Percentiles rank a stretch among this genome's conserved stretches.
Evolutionary conservation across 2,113 vertebrate species (phyloP).

Genomic region (Brachionichthys hirsutus): DNA sequence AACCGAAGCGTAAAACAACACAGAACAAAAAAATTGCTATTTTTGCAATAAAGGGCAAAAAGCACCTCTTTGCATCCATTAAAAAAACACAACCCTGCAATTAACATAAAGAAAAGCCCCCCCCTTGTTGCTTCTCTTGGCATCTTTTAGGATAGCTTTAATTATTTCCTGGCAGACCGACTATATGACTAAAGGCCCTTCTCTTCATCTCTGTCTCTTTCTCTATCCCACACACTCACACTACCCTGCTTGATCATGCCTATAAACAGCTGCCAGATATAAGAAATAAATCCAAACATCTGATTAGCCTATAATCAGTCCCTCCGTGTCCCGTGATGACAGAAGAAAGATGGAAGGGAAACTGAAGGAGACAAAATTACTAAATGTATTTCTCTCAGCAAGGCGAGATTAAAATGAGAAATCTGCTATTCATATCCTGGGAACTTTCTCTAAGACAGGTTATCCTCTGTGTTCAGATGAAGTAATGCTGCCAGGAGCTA

Average conservation of each 20-base stretch:
- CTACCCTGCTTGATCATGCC: conserved; percentile 15
- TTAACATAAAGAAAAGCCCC: conserved; percentile 76
- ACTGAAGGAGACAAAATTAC: conserved; percentile 3
- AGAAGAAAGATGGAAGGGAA: conserved; percentile 1
- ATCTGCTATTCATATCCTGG: not conserved
- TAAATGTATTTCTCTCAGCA: not conserved
- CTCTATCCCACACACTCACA: conserved; percentile 3
- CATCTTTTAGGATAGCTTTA: conserved; percentile 66
- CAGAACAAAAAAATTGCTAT: conserved; percentile 78
- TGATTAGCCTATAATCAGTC: conserved; percentile 49
- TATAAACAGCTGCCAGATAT: conserved; percentile 36
- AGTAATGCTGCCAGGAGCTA: not conserved
- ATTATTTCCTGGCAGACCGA: conserved; percentile 61
- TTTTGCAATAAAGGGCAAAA: conserved; percentile 77
- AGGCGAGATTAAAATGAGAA: conserved; percentile 10
- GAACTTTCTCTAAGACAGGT: conserved; percentile 4
- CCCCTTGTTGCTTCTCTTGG: conserved; percentile 55
- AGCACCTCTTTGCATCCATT: conserved; percentile 75
- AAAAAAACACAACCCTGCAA: conserved; percentile 80
- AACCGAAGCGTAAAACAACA: conserved; percentile 79
- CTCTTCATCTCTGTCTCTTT: not conserved
- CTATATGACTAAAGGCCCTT: conserved; percentile 32
- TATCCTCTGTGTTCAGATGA: conserved; percentile 1
- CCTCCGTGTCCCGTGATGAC: conserved; percentile 12
- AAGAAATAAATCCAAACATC: conserved; percentile 48